phyloP scores from a whole-genome alignment of 92 coral and sea anemone species.

The Diadumene lineata region DNA sequence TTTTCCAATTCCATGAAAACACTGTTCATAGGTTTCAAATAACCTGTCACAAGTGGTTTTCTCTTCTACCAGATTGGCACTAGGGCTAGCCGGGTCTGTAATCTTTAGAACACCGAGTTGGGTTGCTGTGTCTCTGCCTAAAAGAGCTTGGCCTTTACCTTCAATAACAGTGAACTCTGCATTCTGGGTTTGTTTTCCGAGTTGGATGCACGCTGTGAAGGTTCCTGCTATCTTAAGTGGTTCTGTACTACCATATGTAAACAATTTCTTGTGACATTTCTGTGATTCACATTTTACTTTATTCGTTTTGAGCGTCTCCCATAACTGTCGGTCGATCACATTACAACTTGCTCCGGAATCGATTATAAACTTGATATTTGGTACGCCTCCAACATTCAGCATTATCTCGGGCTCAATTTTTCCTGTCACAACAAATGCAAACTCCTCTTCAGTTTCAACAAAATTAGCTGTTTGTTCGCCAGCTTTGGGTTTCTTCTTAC shows the following conservation, averaged over 20 bases:
- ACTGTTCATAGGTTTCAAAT: neutral
- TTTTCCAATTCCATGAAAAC: constrained; percentile 23
- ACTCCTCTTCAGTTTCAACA: constrained; percentile 31
- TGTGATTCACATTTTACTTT: constrained; percentile 42
- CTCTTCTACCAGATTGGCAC: neutral
- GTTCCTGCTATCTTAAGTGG: constrained; percentile 42
- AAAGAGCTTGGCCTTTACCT: constrained; percentile 45
- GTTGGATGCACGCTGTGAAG: constrained; percentile 27
- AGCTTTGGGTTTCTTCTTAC: neutral
- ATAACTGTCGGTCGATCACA: constrained; percentile 47
- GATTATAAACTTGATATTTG: constrained; percentile 45
- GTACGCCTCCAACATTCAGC: constrained; percentile 46
- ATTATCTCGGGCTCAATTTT: constrained; percentile 19
- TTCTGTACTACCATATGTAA: constrained; percentile 47
- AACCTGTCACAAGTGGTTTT: neutral
- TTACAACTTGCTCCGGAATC: constrained; percentile 69
- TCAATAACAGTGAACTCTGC: constrained; percentile 61
- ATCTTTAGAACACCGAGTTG: constrained; percentile 19
- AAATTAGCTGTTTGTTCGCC: neutral
- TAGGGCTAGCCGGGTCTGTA: neutral
- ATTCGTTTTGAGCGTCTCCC: constrained; percentile 42
- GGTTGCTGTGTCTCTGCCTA: constrained; percentile 37
- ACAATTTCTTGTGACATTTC: constrained; percentile 32
- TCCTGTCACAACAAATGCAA: constrained; percentile 45
- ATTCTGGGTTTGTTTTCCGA: constrained; percentile 16